Evolutionary conservation across 1,140 invertebrate species (phyloP).

Genomic region (Dendrolimus kikuchii): DNA sequence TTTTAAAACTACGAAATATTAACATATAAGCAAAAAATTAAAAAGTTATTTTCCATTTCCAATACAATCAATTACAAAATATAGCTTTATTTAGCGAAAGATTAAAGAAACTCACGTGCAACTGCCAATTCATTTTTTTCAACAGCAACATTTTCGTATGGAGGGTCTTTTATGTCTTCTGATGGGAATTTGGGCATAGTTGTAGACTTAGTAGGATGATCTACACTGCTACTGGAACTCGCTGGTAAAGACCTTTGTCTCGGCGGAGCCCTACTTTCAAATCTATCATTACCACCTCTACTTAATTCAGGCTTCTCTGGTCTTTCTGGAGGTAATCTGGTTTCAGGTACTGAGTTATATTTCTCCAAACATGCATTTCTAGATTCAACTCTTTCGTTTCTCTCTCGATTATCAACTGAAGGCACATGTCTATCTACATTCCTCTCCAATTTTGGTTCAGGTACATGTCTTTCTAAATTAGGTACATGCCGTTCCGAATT

Average conservation of each 20-base stretch:
- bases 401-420: constrained; percentile 6
- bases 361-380: no score
- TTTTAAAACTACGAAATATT: no score
- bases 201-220: constrained; percentile 53
- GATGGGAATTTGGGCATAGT: constrained; percentile 64
- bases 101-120: constrained; percentile 35
- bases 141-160: constrained; percentile 62
- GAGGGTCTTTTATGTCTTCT: constrained; percentile 50
- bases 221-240: constrained; percentile 32
- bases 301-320: constrained; percentile 42
- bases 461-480: constrained; percentile 7
- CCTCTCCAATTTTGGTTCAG: neutral
- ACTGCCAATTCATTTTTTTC: constrained; percentile 54
- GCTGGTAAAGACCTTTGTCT: constrained; percentile 54
- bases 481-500: constrained; percentile 4
- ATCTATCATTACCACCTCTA: constrained; percentile 38
- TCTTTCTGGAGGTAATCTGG: constrained; percentile 36
- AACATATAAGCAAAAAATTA: no score
- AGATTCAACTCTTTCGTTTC: neutral
- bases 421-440: constrained; percentile 7
- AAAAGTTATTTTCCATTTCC: neutral
- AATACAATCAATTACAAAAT: neutral
- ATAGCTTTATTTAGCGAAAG: neutral
- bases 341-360: no score
- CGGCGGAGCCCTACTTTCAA: constrained; percentile 44